Conservation (phyloP, 2,888 invertebrate species). For the Dilophus febrilis region DNA sequence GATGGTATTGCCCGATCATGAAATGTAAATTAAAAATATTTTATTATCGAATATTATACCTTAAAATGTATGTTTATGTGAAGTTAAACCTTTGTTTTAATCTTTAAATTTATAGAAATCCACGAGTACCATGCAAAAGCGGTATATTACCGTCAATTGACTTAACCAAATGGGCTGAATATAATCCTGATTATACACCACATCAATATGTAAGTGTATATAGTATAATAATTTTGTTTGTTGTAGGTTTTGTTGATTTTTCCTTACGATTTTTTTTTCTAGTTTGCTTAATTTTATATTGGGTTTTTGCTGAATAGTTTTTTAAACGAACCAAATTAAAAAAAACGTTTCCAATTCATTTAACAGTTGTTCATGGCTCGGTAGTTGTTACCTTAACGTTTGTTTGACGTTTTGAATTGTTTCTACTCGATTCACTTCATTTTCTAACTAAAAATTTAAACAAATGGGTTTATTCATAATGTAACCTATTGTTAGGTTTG, state of each 20-base stretch:
- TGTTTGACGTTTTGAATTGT: too few species aligned
- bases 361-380: neutral
- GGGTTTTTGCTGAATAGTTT: neutral
- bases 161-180: conserved; percentile 79
- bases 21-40: conserved; percentile 50
- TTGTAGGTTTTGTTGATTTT: neutral
- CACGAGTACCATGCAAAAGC: conserved; percentile 81
- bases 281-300: neutral
- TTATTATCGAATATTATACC: neutral
- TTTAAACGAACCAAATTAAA: neutral
- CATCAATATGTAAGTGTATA: conserved; percentile 49
- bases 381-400: conserved; percentile 2
- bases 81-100: conserved; percentile 1
- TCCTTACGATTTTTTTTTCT: neutral
- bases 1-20: conserved; percentile 83
- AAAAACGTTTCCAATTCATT: neutral
- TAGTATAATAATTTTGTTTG: conserved; percentile 23
- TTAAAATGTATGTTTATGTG: neutral
- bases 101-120: conserved; percentile 48
- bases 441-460: too few species aligned
- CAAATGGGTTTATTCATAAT: too few species aligned
- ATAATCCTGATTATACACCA: conserved; percentile 31
- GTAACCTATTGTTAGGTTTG: too few species aligned
- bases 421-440: too few species aligned
- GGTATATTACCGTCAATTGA: conserved; percentile 77